These are phyloP conservation scores for Bombus superbus DNA, from an alignment of 1,140 invertebrate species.

Conservation along the genomic window DNA sequence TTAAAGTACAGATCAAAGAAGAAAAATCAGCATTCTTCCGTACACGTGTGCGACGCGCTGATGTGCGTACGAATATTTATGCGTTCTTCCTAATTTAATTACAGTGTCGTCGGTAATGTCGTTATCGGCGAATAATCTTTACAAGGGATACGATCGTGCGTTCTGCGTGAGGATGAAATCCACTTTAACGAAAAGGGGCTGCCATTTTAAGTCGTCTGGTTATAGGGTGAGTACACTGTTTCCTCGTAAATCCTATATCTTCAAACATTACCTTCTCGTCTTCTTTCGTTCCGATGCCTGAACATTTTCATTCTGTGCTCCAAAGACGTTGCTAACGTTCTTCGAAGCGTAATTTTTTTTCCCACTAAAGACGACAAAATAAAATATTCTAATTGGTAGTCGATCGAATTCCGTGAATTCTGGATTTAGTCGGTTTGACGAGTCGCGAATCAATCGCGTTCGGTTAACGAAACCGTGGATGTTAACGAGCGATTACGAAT, in stretches of 20 bases:
- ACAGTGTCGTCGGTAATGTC: conserved; percentile 95
- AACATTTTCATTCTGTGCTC: not conserved
- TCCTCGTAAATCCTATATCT: not conserved
- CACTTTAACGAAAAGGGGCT: conserved; percentile 97
- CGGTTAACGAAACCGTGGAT: conserved; percentile 1
- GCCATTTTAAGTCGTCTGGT: conserved; percentile 98
- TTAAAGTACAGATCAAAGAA: not conserved
- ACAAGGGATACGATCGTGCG: conserved; percentile 94
- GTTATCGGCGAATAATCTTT: conserved; percentile 87
- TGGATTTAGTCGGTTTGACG: not conserved
- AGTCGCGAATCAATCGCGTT: conserved; percentile 4
- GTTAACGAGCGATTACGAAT: conserved; percentile 32
- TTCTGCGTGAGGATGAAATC: conserved; percentile 99
- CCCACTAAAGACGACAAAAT: not conserved
- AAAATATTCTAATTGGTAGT: not conserved
- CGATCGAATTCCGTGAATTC: not conserved
- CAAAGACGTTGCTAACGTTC: not conserved
- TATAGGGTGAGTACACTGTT: conserved; percentile 91
- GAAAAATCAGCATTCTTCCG: not conserved
- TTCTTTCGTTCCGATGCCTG: not conserved
- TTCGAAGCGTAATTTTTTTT: not conserved
- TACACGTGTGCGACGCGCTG: not conserved
- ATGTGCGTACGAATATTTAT: not conserved
- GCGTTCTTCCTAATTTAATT: conserved; percentile 73
- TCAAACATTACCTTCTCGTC: not conserved